Base-by-base conservation (phyloP, 1,140 invertebrate species). In the Drosophila hydei region DNA sequence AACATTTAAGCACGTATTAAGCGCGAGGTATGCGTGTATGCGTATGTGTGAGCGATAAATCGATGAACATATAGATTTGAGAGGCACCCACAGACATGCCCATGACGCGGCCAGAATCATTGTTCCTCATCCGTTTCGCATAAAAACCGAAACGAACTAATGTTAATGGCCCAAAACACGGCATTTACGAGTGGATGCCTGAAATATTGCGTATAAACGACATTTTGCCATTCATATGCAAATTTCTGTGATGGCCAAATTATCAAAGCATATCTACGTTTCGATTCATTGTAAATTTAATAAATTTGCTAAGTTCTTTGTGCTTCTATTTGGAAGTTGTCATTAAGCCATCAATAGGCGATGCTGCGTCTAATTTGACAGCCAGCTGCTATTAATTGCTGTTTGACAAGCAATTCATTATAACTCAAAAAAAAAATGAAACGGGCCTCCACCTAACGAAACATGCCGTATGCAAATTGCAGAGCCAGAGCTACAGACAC, bases 1-100 rank as follows among this genome's bases (percentile, higher is more conserved):
- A 85, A 68, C 77, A 77, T 85, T 77, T 81, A 88, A 88, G 81
- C 83, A 87, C 83, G 81, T 85, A 85, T 85, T 87, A 75, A 73
- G 73, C 61, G 68, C 73, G 61, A 70, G 73, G 38, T 12, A 33
- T 43, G n/a, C 30, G 51, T 40, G 19, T 55, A 21, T 64, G 25
- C 55, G 63, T 61, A 55, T 69, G 73, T 59, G 38, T 51, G 47
- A 50, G 62, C 81, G 69, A 77, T 87, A 85, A 87, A 87, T 85
- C 83, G 77, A 85, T 85, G 72, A 62, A 64, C 68, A 58, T 77
- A 77, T 80, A 61, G 70, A 78, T 77, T 68, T 40, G 23, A 45
- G 30, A 54, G 27, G 33, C 54, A 63, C 64, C 38, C 47, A 52
- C 70, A 47, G 23, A 55, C 58, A 59, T 48, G 50, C 55, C 27